A percentile compares a stretch with the other conserved stretches of the same genome.
Conservation (phyloP, 2,113 vertebrate species). For the Aegithalos caudatus region DNA sequence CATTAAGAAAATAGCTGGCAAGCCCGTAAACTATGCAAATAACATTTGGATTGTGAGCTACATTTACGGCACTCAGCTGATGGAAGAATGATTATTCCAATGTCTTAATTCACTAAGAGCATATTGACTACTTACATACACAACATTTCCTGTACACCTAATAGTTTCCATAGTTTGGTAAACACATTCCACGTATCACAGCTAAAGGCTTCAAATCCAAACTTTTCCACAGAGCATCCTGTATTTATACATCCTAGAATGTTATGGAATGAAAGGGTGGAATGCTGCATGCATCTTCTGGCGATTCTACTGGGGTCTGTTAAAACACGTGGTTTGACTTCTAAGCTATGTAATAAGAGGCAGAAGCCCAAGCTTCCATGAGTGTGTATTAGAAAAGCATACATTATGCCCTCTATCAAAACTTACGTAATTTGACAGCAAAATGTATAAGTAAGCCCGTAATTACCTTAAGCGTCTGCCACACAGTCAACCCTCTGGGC, state of each 20-base stretch:
- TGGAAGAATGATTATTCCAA: conserved; percentile 15
- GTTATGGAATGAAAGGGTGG: neutral
- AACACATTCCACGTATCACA: neutral
- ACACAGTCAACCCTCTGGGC: conserved; percentile 29
- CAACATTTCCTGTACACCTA: neutral
- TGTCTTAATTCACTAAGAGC: neutral
- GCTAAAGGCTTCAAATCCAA: neutral
- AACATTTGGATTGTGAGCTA: neutral
- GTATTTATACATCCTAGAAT: neutral
- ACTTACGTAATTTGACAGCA: conserved; percentile 32
- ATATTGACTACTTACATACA: neutral
- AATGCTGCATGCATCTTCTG: neutral
- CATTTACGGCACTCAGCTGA: neutral
- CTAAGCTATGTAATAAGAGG: neutral
- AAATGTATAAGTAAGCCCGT: conserved; percentile 47
- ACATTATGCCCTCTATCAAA: conserved; percentile 39
- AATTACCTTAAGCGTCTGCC: conserved; percentile 52
- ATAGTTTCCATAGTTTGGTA: neutral
- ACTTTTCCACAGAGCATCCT: neutral
- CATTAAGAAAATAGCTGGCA: neutral
- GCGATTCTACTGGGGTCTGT: neutral
- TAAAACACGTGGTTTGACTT: neutral
- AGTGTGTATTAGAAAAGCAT: conserved; percentile 20
- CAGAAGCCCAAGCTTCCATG: neutral
- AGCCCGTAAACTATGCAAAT: neutral